phyloP scores from a whole-genome alignment of 2,113 vertebrate species.

The Cyprinodon variegatus region DNA sequence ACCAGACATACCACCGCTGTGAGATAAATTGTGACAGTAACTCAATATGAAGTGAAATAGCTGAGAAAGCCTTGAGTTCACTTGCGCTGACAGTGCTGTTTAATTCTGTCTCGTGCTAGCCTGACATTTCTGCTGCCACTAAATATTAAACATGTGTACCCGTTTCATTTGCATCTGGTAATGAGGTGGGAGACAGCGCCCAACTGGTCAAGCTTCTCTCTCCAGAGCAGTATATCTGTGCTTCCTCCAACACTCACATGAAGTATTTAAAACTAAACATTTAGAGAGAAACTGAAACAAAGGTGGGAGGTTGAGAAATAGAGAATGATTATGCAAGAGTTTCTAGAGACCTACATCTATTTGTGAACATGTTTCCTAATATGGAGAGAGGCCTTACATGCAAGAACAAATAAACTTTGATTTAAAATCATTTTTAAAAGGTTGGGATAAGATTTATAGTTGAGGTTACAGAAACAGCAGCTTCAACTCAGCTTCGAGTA shows the following conservation, averaged over 20 bases:
- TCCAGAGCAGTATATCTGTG: constrained; percentile 21
- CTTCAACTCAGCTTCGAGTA: background rate
- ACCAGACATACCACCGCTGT: constrained; percentile 71
- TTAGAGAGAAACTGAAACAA: constrained; percentile 51
- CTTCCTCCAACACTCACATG: constrained; percentile 45
- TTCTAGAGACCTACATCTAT: background rate
- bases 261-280: constrained; percentile 63
- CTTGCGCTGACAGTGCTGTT: constrained; percentile 83
- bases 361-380: background rate
- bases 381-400: background rate
- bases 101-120: constrained; percentile 80
- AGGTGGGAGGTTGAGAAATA: constrained; percentile 6
- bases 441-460: background rate
- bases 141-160: constrained; percentile 85
- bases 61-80: constrained; percentile 81
- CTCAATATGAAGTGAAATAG: constrained; percentile 84
- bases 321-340: constrained; percentile 50
- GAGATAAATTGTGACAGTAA: constrained; percentile 85
- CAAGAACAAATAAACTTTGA: background rate
- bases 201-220: constrained; percentile 75
- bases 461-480: background rate
- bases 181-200: constrained; percentile 79
- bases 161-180: constrained; percentile 83
- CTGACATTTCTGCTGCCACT: constrained; percentile 85
- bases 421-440: background rate